Base-by-base conservation (phyloP, 2,113 vertebrate species). In the Embiotoca jacksoni region DNA sequence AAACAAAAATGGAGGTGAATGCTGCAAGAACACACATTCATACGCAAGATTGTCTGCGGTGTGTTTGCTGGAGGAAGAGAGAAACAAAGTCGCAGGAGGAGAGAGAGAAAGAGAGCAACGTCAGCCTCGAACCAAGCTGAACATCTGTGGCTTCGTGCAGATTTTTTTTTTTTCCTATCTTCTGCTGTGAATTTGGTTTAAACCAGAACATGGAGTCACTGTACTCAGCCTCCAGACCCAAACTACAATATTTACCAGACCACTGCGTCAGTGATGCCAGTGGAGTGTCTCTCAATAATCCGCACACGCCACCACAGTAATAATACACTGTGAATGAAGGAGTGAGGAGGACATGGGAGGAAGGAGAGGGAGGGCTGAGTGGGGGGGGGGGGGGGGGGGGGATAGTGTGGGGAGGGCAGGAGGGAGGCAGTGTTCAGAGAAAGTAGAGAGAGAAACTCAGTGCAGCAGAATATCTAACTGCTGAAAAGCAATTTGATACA, bases 401-500 rank as follows among this genome's bases (percentile, higher is more conserved):
- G 37, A 9, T 1, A 44, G 39, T 56, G 44, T 30, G 36, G 31
- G 41, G 57, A 41, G 30, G 41, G 58, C 54, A 70, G 47, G 60
- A 73, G 16, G 35, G 30, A 67, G 71, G 63, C 31, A 59, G 53
- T 44, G 84, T 55, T 65, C 4, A 46, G 44, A 65, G 49, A 70
- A 59, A 16, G 63, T 64, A 23, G 23, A 23, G 23, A 23, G 67
- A 10, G 57, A 52, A 35, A 72, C 56, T 80, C 47, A 76, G 57
- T 65, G 76, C 83, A 61, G 76, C 63, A 80, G 47, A 80, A 68
- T 67, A 80, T 72, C 52, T 44, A 69, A 56, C 63, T 1, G 7
- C 57, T 64, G 49, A 69, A 36, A 79, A 78, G 73, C 67, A 75
- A 47, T 80, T 84, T 36, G 49, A 86, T 60, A 58, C 60, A 65